Evolutionary conservation across 2,888 invertebrate genomes (phyloP).

Genomic region (Drosophila pseudotakahashii): DNA sequence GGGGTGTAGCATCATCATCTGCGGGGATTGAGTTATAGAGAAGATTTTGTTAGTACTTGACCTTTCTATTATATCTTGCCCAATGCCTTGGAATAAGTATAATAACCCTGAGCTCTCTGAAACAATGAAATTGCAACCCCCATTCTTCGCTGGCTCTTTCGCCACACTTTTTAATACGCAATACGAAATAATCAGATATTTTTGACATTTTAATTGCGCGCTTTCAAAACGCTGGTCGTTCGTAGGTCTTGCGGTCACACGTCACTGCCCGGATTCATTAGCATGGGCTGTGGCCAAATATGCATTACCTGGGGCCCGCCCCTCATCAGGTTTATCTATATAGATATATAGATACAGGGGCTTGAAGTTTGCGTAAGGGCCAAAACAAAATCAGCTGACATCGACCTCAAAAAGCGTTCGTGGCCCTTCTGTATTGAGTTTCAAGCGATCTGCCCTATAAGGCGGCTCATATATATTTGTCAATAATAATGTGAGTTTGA

Average conservation of each 20-base stretch:
- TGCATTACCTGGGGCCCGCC: constrained; percentile 23
- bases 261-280: constrained; percentile 66
- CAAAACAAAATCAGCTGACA: constrained; percentile 54
- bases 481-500: constrained; percentile 30
- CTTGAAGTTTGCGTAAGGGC: constrained; percentile 58
- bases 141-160: constrained; percentile 12
- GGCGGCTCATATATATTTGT: constrained; percentile 15
- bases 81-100: constrained; percentile 2
- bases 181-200: constrained; percentile 38
- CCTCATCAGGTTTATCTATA: neutral
- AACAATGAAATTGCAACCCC: constrained; percentile 12
- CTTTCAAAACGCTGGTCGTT: constrained; percentile 41
- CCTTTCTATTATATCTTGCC: neutral
- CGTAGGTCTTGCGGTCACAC: constrained; percentile 58
- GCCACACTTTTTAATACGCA: constrained; percentile 21
- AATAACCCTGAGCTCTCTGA: neutral
- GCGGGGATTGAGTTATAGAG: neutral
- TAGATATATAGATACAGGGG: neutral
- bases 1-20: constrained; percentile 88
- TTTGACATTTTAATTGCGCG: constrained; percentile 63
- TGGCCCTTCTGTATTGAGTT: constrained; percentile 30
- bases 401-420: constrained; percentile 62
- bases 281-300: constrained; percentile 49
- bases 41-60: neutral
- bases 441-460: constrained; percentile 30